A percentile compares a stretch with the other conserved stretches of the same genome.
These are phyloP conservation scores for Eristalis intricaria DNA, from an alignment of 2,888 invertebrate species.

Conservation along the genomic window DNA sequence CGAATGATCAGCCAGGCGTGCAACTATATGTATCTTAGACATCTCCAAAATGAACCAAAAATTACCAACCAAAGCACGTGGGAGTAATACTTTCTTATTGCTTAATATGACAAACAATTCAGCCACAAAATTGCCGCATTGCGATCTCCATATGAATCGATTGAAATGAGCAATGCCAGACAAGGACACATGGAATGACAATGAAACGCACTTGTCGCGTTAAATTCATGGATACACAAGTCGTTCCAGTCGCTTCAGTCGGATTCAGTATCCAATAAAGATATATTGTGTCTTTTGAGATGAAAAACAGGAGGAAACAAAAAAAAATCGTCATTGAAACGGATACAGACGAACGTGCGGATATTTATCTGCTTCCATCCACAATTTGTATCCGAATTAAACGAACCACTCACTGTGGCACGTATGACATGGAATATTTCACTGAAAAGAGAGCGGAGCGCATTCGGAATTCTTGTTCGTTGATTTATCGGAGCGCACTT, in stretches of 20 bases:
- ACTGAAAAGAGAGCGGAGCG: background rate
- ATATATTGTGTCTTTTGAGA: background rate
- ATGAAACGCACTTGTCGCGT: background rate
- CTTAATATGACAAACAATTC: background rate
- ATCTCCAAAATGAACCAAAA: background rate
- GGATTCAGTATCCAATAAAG: background rate
- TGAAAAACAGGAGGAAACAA: background rate
- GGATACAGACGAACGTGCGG: background rate
- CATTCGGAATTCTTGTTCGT: background rate
- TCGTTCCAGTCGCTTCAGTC: background rate
- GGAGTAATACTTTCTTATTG: background rate
- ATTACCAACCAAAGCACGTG: background rate
- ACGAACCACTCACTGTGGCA: slow-evolving; percentile 1
- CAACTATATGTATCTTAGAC: background rate
- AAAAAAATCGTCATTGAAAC: background rate
- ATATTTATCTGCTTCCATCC: slow-evolving; percentile 6
- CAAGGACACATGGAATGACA: background rate
- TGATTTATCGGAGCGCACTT: background rate
- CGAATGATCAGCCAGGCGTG: background rate
- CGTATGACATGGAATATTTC: slow-evolving; percentile 10
- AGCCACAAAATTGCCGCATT: background rate
- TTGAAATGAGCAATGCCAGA: background rate
- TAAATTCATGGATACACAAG: background rate
- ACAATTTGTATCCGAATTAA: slow-evolving; percentile 13
- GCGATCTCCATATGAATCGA: background rate